These are phyloP conservation scores for Drosophila rufa DNA, from an alignment of 1,140 invertebrate genomes.

Conservation along the genomic window DNA sequence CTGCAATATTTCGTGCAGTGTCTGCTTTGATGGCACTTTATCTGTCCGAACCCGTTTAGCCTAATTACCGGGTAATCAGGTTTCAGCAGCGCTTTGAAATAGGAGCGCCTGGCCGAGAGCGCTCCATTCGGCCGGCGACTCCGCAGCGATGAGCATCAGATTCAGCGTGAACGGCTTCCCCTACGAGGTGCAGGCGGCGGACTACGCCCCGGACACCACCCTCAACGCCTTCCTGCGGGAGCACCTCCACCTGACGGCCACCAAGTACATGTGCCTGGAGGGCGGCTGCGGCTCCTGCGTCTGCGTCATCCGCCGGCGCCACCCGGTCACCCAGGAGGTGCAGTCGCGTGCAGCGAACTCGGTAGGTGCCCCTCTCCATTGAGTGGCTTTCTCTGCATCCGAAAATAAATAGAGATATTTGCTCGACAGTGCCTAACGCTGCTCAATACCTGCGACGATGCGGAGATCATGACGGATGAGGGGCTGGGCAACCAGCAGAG, in stretches of 20 bases:
- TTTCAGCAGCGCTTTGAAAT: conserved; percentile 54
- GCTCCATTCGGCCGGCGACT: conserved; percentile 34
- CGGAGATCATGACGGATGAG: conserved; percentile 92
- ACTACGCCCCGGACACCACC: conserved; percentile 86
- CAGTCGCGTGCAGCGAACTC: conserved; percentile 90
- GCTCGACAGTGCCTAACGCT: background rate
- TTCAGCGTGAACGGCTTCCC: conserved; percentile 71
- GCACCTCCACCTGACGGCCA: conserved; percentile 89
- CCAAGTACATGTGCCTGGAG: conserved; percentile 93
- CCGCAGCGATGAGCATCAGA: conserved; percentile 62
- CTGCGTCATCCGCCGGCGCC: conserved; percentile 87
- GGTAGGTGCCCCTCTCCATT: conserved; percentile 86
- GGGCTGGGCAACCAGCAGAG: conserved; percentile 89
- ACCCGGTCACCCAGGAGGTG: conserved; percentile 86
- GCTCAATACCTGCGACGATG: conserved; percentile 86
- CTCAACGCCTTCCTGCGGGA: conserved; percentile 90
- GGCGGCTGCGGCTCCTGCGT: conserved; percentile 94
- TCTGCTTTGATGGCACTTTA: conserved; percentile 17
- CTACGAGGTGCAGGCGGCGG: conserved; percentile 59
- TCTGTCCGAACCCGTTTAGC: conserved; percentile 45
- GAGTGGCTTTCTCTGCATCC: too few species aligned
- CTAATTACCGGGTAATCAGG: conserved; percentile 54
- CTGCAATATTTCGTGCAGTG: conserved; percentile 27
- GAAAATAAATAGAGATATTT: too few species aligned
- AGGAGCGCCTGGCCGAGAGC: conserved; percentile 16